Conservation (phyloP, 2,797 vertebrate genomes). For the Tarsius wallacei region DNA sequence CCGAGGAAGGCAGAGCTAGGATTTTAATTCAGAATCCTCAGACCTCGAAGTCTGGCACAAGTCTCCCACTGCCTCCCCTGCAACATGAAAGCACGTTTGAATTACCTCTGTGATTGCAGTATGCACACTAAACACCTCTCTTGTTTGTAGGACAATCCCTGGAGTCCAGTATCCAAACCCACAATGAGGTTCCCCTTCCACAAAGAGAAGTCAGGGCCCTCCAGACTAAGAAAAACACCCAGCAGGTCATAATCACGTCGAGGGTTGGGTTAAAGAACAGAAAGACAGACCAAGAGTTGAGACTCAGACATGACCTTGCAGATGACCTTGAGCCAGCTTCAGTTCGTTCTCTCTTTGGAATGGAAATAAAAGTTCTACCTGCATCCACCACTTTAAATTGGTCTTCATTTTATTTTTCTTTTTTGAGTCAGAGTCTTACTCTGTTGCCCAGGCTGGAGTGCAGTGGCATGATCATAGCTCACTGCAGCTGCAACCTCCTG, state of each 20-base stretch:
- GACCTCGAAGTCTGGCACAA: neutral
- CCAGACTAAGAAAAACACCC: neutral
- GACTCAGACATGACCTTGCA: neutral
- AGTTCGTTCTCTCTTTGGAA: neutral
- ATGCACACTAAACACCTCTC: neutral
- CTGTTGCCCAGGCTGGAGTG: too few relatives aligned
- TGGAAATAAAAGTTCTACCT: neutral
- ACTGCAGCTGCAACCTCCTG: too few relatives aligned
- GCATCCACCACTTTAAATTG: neutral
- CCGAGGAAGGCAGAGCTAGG: neutral
- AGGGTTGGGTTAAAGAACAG: slow-evolving; percentile 38
- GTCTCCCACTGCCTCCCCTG: neutral
- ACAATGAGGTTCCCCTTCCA: too few relatives aligned
- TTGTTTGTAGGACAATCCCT: neutral
- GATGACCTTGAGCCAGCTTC: neutral
- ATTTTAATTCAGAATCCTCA: neutral
- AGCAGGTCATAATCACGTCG: neutral
- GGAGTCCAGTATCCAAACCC: neutral
- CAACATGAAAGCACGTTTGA: neutral
- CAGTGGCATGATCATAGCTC: too few relatives aligned
- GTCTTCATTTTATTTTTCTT: neutral
- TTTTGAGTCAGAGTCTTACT: too few relatives aligned
- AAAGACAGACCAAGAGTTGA: neutral
- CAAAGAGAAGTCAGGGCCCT: neutral
- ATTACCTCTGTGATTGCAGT: neutral